Evolutionary conservation across 2,888 invertebrate species (phyloP), one percentile per base, ranked within the genome.

Genomic region (Cryptocephalus primarius): DNA sequence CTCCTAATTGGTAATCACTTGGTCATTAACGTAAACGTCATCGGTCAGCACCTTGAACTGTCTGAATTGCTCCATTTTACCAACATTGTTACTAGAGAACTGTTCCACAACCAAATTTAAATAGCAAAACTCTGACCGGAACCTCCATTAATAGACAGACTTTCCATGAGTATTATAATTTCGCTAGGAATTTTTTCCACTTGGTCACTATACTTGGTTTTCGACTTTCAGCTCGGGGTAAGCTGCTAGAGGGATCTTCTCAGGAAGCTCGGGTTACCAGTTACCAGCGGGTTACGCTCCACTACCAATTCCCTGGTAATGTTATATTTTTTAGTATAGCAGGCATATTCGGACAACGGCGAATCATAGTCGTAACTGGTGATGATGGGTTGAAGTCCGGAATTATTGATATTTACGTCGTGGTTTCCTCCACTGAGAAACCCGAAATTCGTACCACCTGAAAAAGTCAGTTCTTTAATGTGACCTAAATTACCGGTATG

Each of bases 271-370:
- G 9, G 50, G 22, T 22, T n/a, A 13, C 41, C 47, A 3, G 48
- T 45, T 41, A 46, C 47, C 10, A 50, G 32, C 11, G 44, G 31
- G 31, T 45, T 64, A 49, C 68, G 65, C 46, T 60, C 55, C 8
- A 48, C 50, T 9, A 66, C 46, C 11, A 79, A 69, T 6, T 80
- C 69, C 55, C 82, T 77, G 44, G 90, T 76, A 2, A 75, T 76
- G 48, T 74, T 75, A 67, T 77, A 70, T 71, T 94, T 94, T 0
- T 75, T 72, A 0, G 90, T 91, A 1, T 85, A 83, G 71, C 92
- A 92, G 1, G 94, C 93, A 43, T 88, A 85, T 69, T 95, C 94
- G 9, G 76, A 78, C 54, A 95, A 70, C 0, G 93, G 93, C 1
- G 92, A 86, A 66, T 94, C 90, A 62, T 93, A 95, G 67, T 95